These are phyloP conservation scores for Temnothorax unifasciatus DNA, from an alignment of 2,888 invertebrate species.

Conservation along the genomic window DNA sequence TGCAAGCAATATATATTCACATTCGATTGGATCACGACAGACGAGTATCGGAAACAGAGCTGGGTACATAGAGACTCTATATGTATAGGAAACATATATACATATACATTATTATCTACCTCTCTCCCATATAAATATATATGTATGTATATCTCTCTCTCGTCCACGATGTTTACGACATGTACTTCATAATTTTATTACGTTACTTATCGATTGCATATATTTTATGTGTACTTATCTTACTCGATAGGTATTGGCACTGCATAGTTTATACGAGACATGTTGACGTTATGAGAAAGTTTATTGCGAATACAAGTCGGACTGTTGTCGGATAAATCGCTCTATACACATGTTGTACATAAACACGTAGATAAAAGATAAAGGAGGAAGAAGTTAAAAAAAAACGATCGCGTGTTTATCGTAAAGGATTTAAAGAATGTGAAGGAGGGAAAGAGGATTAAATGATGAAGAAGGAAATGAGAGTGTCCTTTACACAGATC, in stretches of 20 bases:
- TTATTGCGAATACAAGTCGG: conserved; percentile 63
- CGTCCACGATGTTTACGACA: conserved; percentile 80
- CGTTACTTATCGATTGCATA: conserved; percentile 81
- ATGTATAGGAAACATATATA: conserved; percentile 4
- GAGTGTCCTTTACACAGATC: conserved; percentile 73
- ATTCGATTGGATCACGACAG: not conserved
- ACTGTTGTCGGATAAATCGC: conserved; percentile 76
- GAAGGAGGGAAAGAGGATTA: not conserved
- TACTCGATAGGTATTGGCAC: conserved; percentile 82
- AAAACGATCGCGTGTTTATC: conserved; percentile 9
- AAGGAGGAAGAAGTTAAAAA: not conserved
- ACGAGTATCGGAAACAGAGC: conserved; percentile 1
- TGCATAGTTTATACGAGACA: conserved; percentile 83
- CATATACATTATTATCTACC: conserved; percentile 20
- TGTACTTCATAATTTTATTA: conserved; percentile 85
- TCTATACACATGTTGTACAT: conserved; percentile 79
- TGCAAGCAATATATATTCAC: conserved; percentile 26
- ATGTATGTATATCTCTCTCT: conserved; percentile 66
- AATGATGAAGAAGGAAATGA: not conserved
- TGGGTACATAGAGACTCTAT: conserved; percentile 6
- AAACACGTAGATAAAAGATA: conserved; percentile 66
- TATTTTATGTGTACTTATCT: conserved; percentile 84
- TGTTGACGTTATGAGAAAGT: conserved; percentile 75
- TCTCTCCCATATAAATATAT: conserved; percentile 4
- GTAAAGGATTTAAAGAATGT: conserved; percentile 12